These are phyloP conservation scores for Branchellion lobata DNA, from an alignment of 2,888 invertebrate genomes.

Conservation along the genomic window DNA sequence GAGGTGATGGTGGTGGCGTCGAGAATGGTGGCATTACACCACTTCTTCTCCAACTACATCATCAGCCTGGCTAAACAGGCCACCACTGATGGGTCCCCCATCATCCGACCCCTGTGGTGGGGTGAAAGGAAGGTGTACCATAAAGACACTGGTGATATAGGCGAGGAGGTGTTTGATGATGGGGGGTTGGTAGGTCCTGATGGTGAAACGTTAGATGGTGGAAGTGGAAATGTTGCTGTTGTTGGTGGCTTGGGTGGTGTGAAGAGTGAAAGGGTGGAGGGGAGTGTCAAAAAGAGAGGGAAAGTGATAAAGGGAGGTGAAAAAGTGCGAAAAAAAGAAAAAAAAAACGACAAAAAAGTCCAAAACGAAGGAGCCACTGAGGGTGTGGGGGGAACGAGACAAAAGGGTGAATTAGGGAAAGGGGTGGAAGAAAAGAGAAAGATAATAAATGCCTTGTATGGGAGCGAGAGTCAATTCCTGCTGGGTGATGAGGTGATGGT, in stretches of 20 bases:
- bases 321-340: too few relatives aligned
- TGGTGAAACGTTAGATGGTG: background rate
- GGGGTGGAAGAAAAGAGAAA: constrained; percentile 11
- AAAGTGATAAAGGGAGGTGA: too few relatives aligned
- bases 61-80: constrained; percentile 54
- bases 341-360: too few relatives aligned
- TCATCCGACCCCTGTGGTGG: constrained; percentile 85
- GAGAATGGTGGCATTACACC: constrained; percentile 46
- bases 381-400: too few relatives aligned
- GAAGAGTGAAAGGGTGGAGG: background rate
- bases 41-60: constrained; percentile 52
- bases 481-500: constrained; percentile 58
- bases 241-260: too few relatives aligned
- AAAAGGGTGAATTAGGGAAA: background rate
- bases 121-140: constrained; percentile 62
- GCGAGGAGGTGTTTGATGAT: too few relatives aligned
- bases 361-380: background rate
- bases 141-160: too few relatives aligned
- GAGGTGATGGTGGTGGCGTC: constrained; percentile 57
- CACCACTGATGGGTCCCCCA: constrained; percentile 68
- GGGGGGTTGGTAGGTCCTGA: background rate
- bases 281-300: too few relatives aligned
- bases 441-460: background rate
- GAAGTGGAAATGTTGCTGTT: too few relatives aligned
- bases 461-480: constrained; percentile 54